Base-by-base conservation (phyloP, 1,140 invertebrate species). In the Habropoda laboriosa region DNA sequence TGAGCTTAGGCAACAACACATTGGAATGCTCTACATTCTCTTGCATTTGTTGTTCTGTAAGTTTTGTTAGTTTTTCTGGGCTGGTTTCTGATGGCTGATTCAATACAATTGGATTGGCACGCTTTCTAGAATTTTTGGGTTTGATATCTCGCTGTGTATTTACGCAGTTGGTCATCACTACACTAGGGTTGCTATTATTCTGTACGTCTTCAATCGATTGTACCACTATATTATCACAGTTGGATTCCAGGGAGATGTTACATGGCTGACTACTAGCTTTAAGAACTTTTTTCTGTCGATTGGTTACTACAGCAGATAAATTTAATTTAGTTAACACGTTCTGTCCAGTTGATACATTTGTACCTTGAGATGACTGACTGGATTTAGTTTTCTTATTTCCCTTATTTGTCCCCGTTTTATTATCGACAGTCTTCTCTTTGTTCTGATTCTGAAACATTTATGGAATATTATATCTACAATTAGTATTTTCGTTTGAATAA, bases 211-310 rank as follows among this genome's bases (percentile, higher is more conserved):
- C 88, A 49, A 86, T 88, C 79, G 89, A 86, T 88, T 89, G 85
- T 88, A 89, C 80, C 84, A 89, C 82, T 87, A 89, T 68, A 87
- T 89, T 93, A 92, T 93, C 92, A 93, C 92, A 93, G 91, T 92
- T 92, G 74, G 89, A 90, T 88, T 92, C 90, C 83, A 88, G 90
- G 67, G 91, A 91, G 53, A 88, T 77, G 63, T 88, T 90, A 74
- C 81, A 89, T 30, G 81, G 63, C 67, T 91, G 89, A 83, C 83
- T 90, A 70, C 70, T 86, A 74, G 78, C 78, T 87, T 89, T 88
- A 67, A 86, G 64, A 86, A 84, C 61, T 87, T 91, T 90, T 74
- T 88, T 89, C 64, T 92, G 90, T 47, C 89, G 89, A 42, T 73
- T 72, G 21, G 80, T 61, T 18, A 87, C 57, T 74, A 80, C 40